These are phyloP conservation scores for Caenorhabditis zanzibari DNA, from an alignment of 2,888 invertebrate species.

Conservation along the genomic window DNA sequence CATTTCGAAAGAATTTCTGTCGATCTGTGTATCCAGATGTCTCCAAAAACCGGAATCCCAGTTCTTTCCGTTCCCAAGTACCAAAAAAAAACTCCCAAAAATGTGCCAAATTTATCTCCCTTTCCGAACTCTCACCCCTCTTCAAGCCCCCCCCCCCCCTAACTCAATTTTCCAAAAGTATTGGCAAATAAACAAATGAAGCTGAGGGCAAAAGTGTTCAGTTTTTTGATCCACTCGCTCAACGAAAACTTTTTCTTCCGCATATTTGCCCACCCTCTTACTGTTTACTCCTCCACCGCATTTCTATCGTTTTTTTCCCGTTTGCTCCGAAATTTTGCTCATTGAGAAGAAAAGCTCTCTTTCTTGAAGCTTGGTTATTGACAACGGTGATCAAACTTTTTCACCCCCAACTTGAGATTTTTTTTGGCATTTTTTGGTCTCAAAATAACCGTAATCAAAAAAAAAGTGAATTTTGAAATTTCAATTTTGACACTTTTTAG, in stretches of 20 bases:
- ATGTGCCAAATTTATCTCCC: neutral
- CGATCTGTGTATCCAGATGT: neutral
- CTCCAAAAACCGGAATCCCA: neutral
- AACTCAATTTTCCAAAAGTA: neutral
- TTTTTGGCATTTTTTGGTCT: too few relatives aligned
- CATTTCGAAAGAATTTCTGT: too few relatives aligned
- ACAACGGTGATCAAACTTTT: neutral
- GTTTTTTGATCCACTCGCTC: slow-evolving; percentile 15
- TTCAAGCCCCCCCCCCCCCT: neutral
- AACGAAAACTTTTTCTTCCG: neutral
- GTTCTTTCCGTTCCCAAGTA: too few relatives aligned
- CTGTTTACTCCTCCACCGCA: slow-evolving; percentile 17
- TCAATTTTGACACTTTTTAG: too few relatives aligned
- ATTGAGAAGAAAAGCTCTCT: slow-evolving; percentile 22
- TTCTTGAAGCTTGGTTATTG: neutral
- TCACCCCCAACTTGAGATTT: neutral
- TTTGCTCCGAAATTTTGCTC: slow-evolving; percentile 10
- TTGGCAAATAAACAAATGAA: slow-evolving; percentile 23
- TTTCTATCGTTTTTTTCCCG: neutral
- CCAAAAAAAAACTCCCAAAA: neutral
- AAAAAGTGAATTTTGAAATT: too few relatives aligned
- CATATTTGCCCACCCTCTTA: slow-evolving; percentile 33
- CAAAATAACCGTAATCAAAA: too few relatives aligned
- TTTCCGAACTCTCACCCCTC: neutral
- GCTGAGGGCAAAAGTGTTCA: slow-evolving; percentile 3